These are phyloP conservation scores for Pachypanchax playfairii DNA, from an alignment of 2,113 vertebrate genomes.

Conservation along the genomic window DNA sequence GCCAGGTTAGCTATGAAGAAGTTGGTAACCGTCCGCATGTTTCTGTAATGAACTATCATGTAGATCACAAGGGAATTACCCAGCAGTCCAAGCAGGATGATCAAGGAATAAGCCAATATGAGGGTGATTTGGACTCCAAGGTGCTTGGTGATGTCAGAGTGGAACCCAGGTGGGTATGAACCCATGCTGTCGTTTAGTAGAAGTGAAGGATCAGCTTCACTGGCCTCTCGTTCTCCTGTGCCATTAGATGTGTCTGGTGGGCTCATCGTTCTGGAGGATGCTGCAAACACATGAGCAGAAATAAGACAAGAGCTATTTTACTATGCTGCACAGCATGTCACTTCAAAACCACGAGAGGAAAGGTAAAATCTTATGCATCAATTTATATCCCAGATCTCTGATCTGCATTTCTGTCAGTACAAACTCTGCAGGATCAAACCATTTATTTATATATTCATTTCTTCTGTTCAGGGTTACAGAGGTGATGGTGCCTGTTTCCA, in stretches of 20 bases:
- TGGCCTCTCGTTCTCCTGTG: constrained; percentile 70
- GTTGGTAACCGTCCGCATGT: constrained; percentile 93
- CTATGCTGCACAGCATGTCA: background rate
- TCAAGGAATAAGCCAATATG: constrained; percentile 88
- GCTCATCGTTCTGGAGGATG: constrained; percentile 74
- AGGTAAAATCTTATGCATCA: background rate
- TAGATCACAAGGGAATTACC: constrained; percentile 90
- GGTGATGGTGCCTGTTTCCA: too few relatives aligned
- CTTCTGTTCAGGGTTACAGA: too few relatives aligned
- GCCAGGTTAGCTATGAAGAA: constrained; percentile 94
- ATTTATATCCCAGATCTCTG: background rate
- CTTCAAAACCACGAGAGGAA: constrained; percentile 7
- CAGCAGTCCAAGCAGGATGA: constrained; percentile 87
- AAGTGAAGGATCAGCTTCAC: constrained; percentile 46
- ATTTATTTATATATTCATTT: too few relatives aligned
- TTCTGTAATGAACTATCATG: constrained; percentile 88
- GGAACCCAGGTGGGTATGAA: constrained; percentile 74
- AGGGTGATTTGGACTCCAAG: constrained; percentile 85
- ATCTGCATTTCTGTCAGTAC: constrained; percentile 7
- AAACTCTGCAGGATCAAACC: background rate
- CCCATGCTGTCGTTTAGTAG: constrained; percentile 70
- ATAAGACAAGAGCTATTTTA: constrained; percentile 17
- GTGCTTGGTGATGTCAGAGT: constrained; percentile 89
- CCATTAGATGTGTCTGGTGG: constrained; percentile 79
- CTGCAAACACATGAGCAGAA: constrained; percentile 42